Base-by-base conservation (phyloP, 1,140 invertebrate genomes). In the Bombus consobrinus region DNA sequence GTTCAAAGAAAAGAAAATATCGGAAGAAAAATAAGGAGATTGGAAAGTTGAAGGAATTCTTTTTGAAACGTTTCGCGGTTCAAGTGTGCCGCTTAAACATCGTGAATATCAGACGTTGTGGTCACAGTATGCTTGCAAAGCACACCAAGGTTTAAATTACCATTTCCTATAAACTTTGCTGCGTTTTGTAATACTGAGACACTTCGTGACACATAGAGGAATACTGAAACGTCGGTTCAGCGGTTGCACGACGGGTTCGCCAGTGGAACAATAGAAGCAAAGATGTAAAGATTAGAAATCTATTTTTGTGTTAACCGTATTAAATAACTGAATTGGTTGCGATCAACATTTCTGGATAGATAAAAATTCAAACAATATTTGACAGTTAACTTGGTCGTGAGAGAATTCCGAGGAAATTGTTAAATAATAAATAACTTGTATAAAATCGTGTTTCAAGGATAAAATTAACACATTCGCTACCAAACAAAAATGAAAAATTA, bases 121-220 rank as follows among this genome's bases (percentile, higher is more conserved):
- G 37, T 64, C 9, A 22, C 76, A 6, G 37, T 66, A 64, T 28
- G 57, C 41, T 79, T 41, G 59, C 62, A 18, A 79, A 79, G 62
- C 62, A 66, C 22, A 66, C 28, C 37, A 22, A 25, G 41, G 62
- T 43, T 64, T 68, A 62, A 10, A 68, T 79, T 79, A 79, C 77
- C 77, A 43, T 64, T 62, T 79, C 28, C 77, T 68, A 64, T 62
- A 79, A 79, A n/a, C 37, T 79, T 43, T 13, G 62, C 22, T 43
- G 25, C 39, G 37, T 62, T 64, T 68, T 68, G 32, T 43, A 79
- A 79, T 22, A 53, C 57, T 8, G 37, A 43, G 37, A 57, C 53
- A 74, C 41, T 53, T 69, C n/a, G 57, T 78, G 76, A 66, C 39
- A 78, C 39, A 34, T 4, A 22, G 28, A 71, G 66, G n/a, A 53